Conservation (phyloP, 2,797 vertebrate genomes). For the Acipenser ruthenus region DNA sequence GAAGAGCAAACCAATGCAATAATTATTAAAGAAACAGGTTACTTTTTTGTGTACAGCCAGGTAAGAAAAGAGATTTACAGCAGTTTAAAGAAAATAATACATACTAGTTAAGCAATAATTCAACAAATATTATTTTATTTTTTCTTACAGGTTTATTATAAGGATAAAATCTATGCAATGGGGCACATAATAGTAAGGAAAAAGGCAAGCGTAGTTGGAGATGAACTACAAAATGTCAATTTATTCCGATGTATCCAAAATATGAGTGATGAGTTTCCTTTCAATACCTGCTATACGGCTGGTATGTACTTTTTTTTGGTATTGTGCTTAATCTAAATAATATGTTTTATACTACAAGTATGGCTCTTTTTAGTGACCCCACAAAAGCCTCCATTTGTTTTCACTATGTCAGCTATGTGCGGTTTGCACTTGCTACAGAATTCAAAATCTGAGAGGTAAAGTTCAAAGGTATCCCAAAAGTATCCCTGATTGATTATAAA, state of each 20-base stretch:
- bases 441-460: no score
- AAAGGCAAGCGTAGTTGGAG: slow-evolving; percentile 80
- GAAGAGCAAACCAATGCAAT: slow-evolving; percentile 74
- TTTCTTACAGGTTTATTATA: slow-evolving; percentile 76
- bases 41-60: slow-evolving; percentile 93
- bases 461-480: no score
- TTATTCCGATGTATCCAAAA: slow-evolving; percentile 90
- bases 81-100: background rate
- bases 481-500: no score
- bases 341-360: no score
- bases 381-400: no score
- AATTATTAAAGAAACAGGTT: slow-evolving; percentile 78
- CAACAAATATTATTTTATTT: background rate
- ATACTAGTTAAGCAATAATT: background rate
- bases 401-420: no score
- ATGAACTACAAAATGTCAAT: slow-evolving; percentile 75
- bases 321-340: no score
- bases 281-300: slow-evolving; percentile 92
- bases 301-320: slow-evolving; percentile 51
- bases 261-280: slow-evolving; percentile 73
- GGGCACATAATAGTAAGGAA: slow-evolving; percentile 85
- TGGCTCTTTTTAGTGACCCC: no score
- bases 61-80: slow-evolving; percentile 38
- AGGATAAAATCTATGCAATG: slow-evolving; percentile 78
- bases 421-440: no score